phyloP scores from a whole-genome alignment of 2,113 vertebrate species.

The Camelus bactrianus region DNA sequence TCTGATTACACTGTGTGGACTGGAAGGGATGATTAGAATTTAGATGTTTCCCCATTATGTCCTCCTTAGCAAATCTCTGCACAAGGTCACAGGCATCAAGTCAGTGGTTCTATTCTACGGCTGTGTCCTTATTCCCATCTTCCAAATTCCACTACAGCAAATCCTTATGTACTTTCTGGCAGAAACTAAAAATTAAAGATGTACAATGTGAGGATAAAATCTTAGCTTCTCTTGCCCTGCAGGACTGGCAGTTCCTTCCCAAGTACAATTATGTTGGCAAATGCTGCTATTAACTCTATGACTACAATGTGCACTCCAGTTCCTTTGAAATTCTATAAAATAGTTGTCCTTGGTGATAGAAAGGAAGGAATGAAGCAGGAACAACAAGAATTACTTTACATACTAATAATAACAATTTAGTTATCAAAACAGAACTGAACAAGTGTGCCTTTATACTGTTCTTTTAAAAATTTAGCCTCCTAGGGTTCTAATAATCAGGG shows the following conservation, averaged over 20 bases:
- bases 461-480: slow-evolving; percentile 87
- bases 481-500: slow-evolving; percentile 86
- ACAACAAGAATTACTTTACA: slow-evolving; percentile 88
- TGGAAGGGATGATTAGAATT: slow-evolving; percentile 83
- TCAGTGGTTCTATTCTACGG: slow-evolving; percentile 70
- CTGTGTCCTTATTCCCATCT: slow-evolving; percentile 64
- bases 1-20: slow-evolving; percentile 79
- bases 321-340: slow-evolving; percentile 83
- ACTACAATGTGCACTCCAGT: neutral
- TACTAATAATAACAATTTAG: slow-evolving; percentile 88
- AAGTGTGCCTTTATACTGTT: slow-evolving; percentile 83
- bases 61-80: slow-evolving; percentile 83
- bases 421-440: slow-evolving; percentile 88
- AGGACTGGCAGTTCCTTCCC: slow-evolving; percentile 65
- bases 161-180: slow-evolving; percentile 82
- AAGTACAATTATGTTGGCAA: slow-evolving; percentile 71
- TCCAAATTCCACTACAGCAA: slow-evolving; percentile 63
- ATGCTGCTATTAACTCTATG: slow-evolving; percentile 75
- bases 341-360: slow-evolving; percentile 77
- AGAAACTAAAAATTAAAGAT: slow-evolving; percentile 84
- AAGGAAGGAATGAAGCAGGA: slow-evolving; percentile 78
- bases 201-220: slow-evolving; percentile 79
- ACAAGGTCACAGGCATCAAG: slow-evolving; percentile 73
- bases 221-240: slow-evolving; percentile 77
- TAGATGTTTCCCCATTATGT: slow-evolving; percentile 75